Evolutionary conservation across 2,888 invertebrate genomes (phyloP).

Genomic region (Lymantria monacha): DNA sequence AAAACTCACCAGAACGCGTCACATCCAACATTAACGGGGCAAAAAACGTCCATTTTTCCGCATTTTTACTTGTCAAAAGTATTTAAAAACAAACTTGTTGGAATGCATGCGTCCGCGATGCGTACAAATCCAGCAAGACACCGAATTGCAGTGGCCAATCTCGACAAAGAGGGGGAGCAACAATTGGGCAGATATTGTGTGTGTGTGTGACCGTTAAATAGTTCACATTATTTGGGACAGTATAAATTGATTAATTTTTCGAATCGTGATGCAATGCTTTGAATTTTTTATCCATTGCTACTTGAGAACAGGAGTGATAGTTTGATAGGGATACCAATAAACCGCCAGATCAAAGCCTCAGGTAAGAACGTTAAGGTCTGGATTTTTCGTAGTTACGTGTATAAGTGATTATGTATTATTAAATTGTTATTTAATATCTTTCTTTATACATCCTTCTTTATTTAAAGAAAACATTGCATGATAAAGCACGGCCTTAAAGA

Average conservation of each 20-base stretch:
- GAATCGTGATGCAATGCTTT: constrained; percentile 6
- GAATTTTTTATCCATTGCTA: background rate
- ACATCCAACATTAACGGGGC: constrained; percentile 35
- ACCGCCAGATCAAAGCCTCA: no score
- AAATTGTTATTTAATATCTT: no score
- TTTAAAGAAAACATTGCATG: no score
- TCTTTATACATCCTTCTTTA: no score
- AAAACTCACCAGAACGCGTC: constrained; percentile 64
- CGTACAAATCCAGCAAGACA: constrained; percentile 51
- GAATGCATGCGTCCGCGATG: constrained; percentile 30
- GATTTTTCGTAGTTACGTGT: no score
- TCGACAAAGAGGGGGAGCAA: constrained; percentile 53
- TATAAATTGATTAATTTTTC: constrained; percentile 10
- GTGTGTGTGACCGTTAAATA: constrained; percentile 49
- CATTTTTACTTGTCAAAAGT: constrained; percentile 3
- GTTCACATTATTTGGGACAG: constrained; percentile 35
- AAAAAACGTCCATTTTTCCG: constrained; percentile 51
- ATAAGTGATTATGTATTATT: no score
- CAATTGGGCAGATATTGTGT: constrained; percentile 59
- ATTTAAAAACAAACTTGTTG: constrained; percentile 1
- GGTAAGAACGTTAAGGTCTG: no score
- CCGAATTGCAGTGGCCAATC: constrained; percentile 50
- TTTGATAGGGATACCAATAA: no score
- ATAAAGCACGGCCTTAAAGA: no score
- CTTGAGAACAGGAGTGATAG: no score